phyloP scores from a whole-genome alignment of 2,888 invertebrate genomes.

The Agrochola lychnidis region DNA sequence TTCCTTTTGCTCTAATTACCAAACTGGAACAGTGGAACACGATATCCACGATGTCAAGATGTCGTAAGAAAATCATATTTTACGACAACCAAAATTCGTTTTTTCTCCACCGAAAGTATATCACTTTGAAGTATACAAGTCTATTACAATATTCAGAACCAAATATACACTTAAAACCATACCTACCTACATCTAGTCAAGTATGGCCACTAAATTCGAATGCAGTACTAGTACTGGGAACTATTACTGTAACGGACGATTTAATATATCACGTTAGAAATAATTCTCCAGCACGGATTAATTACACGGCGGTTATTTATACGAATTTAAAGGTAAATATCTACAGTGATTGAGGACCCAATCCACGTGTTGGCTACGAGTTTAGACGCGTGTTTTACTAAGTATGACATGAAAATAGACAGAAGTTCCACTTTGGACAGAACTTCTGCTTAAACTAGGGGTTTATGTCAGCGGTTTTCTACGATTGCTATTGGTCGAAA shows the following conservation, averaged over 20 bases:
- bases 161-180: neutral
- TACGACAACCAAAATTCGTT: neutral
- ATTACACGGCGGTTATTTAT: slow-evolving; percentile 45
- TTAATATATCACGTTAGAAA: slow-evolving; percentile 50
- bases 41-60: neutral
- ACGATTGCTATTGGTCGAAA: neutral
- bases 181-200: neutral
- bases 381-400: neutral
- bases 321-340: slow-evolving; percentile 49
- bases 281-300: slow-evolving; percentile 41
- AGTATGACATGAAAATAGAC: neutral
- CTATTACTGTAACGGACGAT: slow-evolving; percentile 32
- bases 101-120: too few relatives aligned
- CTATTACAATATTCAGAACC: neutral
- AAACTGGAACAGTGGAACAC: neutral
- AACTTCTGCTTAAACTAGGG: neutral
- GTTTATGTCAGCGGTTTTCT: neutral
- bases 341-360: slow-evolving; percentile 23
- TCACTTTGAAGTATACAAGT: neutral
- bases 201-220: slow-evolving; percentile 14
- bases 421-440: neutral
- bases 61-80: neutral
- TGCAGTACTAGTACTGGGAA: slow-evolving; percentile 13
- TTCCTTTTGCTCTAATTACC: neutral
- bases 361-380: slow-evolving; percentile 16